phyloP scores from a whole-genome alignment of 1,140 invertebrate genomes.

The Olivierus martensii region DNA sequence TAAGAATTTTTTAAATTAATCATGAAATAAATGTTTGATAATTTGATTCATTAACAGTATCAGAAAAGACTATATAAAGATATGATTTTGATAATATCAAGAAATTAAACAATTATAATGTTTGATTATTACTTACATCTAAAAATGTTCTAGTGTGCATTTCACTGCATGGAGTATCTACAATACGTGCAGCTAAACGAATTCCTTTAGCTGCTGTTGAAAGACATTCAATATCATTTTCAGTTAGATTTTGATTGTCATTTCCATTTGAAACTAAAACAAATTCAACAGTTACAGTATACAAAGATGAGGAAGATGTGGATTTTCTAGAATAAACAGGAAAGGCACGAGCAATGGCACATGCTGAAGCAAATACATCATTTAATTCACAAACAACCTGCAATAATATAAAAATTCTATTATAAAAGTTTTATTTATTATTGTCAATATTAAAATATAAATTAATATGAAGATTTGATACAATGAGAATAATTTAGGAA shows the following conservation, averaged over 20 bases:
- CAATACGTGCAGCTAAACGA: conserved; percentile 58
- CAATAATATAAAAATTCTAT: too few species aligned
- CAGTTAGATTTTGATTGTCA: conserved; percentile 28
- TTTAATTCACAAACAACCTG: conserved; percentile 60
- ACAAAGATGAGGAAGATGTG: conserved; percentile 15
- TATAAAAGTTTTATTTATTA: too few species aligned
- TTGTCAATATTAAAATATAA: too few species aligned
- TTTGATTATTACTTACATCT: too few species aligned
- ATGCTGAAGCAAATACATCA: conserved; percentile 58
- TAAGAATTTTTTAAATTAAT: too few species aligned
- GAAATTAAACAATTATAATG: too few species aligned
- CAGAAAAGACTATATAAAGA: too few species aligned
- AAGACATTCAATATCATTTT: conserved; percentile 46
- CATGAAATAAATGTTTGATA: too few species aligned
- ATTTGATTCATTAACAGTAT: too few species aligned
- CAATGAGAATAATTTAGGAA: too few species aligned
- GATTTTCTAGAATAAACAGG: conserved; percentile 47
- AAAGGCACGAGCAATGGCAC: conserved; percentile 59
- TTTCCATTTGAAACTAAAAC: conserved; percentile 32
- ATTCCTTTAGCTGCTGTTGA: conserved; percentile 45
- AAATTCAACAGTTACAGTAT: conserved; percentile 45
- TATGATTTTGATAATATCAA: too few species aligned
- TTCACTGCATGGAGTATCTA: conserved; percentile 67
- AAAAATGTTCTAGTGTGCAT: conserved; percentile 70
- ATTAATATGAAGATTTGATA: too few species aligned